These are phyloP conservation scores for Lipophrys pholis DNA, from an alignment of 2,113 vertebrate genomes.

Conservation along the genomic window DNA sequence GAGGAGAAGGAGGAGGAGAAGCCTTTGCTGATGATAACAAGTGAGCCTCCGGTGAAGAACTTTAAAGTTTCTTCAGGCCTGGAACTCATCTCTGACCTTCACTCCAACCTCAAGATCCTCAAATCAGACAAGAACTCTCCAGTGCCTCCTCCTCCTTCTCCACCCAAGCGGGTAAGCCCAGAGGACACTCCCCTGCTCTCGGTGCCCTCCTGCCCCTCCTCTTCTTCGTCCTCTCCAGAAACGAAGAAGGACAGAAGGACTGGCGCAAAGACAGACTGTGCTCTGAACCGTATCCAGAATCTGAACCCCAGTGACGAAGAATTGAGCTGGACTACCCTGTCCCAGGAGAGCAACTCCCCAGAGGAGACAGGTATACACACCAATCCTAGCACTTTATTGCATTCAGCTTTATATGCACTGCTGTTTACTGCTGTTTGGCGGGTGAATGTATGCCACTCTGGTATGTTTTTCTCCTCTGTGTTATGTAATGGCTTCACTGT, in stretches of 20 bases:
- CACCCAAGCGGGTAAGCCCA: slow-evolving; percentile 84
- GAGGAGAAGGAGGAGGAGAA: slow-evolving; percentile 62
- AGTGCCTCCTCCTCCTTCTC: slow-evolving; percentile 73
- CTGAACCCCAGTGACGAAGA: slow-evolving; percentile 96
- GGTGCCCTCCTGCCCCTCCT: slow-evolving; percentile 80
- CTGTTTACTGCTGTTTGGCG: neutral
- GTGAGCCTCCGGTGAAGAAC: slow-evolving; percentile 39
- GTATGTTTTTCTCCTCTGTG: slow-evolving; percentile 5
- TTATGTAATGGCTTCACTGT: slow-evolving; percentile 29
- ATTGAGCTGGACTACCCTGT: slow-evolving; percentile 96
- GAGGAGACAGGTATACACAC: slow-evolving; percentile 89
- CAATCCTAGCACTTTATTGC: neutral
- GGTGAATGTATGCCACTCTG: slow-evolving; percentile 6
- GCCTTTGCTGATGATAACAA: slow-evolving; percentile 59
- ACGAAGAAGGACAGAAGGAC: slow-evolving; percentile 96
- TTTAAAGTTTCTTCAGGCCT: slow-evolving; percentile 39
- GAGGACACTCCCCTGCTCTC: slow-evolving; percentile 89
- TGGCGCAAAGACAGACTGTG: slow-evolving; percentile 95
- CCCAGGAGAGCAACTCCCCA: slow-evolving; percentile 93
- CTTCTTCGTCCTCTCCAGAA: slow-evolving; percentile 91
- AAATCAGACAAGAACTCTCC: slow-evolving; percentile 64
- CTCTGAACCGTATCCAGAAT: slow-evolving; percentile 96
- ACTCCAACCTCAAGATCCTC: slow-evolving; percentile 62
- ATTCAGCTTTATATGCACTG: neutral
- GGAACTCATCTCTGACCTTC: slow-evolving; percentile 68